Evolutionary conservation across 2,888 invertebrate species (phyloP).

Genomic region (Aporophyla lueneburgensis): DNA sequence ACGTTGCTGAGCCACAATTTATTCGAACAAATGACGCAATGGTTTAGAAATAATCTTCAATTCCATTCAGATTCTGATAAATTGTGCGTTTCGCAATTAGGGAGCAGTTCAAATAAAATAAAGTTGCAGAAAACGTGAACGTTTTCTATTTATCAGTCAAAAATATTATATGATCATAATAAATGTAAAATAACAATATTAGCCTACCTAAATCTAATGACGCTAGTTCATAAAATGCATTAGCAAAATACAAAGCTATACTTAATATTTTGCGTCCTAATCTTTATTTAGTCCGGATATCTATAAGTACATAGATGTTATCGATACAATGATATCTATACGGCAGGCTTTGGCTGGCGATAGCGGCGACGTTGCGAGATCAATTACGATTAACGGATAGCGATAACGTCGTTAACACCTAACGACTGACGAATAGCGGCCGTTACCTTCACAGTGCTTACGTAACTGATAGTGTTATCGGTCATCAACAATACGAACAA

Average conservation of each 20-base stretch:
- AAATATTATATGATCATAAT: too few species aligned
- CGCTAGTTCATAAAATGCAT: conserved; percentile 22
- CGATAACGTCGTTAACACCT: conserved; percentile 75
- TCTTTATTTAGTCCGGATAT: conserved; percentile 44
- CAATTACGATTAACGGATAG: conserved; percentile 76
- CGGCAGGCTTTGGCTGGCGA: conserved; percentile 45
- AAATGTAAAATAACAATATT: conserved; percentile 12
- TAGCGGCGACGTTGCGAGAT: conserved; percentile 55
- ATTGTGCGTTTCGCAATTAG: too few species aligned
- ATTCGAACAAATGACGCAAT: too few species aligned
- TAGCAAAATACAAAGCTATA: conserved; percentile 11
- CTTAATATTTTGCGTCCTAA: conserved; percentile 18
- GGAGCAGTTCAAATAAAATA: too few species aligned
- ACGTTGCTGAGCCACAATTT: too few species aligned
- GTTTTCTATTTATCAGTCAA: background rate
- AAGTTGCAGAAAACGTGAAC: background rate
- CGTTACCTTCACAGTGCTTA: conserved; percentile 73
- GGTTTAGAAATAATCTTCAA: too few species aligned
- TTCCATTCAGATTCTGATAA: too few species aligned
- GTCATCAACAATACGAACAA: conserved; percentile 35
- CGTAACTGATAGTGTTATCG: conserved; percentile 66
- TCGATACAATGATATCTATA: conserved; percentile 47
- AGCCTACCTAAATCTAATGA: conserved; percentile 31
- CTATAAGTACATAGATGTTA: conserved; percentile 33
- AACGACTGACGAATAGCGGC: conserved; percentile 73